Percentiles rank a stretch among this genome's conserved stretches.
Evolutionary conservation across 2,113 vertebrate genomes (phyloP).

Genomic region (Urocynchramus pylzowi): DNA sequence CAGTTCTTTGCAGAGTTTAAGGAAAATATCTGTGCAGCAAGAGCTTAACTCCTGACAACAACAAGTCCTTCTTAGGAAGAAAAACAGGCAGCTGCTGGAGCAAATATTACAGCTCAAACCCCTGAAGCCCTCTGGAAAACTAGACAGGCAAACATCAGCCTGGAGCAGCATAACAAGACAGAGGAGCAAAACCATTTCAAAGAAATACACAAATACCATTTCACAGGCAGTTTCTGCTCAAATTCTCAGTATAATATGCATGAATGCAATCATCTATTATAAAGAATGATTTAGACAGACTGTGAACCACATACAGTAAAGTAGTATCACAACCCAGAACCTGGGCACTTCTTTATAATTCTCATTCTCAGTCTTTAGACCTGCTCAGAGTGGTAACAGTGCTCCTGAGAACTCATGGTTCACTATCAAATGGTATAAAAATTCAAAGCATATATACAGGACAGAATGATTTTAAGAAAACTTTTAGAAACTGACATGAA

Average conservation of each 20-base stretch:
- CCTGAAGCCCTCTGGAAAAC: slow-evolving; percentile 2
- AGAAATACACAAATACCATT: background rate
- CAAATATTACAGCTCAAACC: slow-evolving; percentile 4
- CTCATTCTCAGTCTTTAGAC: background rate
- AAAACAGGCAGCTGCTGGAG: slow-evolving; percentile 27
- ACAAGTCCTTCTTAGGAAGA: slow-evolving; percentile 68
- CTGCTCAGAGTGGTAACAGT: background rate
- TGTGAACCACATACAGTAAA: background rate
- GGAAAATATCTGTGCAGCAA: slow-evolving; percentile 35
- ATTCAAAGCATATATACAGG: background rate
- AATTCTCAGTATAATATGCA: background rate
- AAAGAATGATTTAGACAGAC: background rate
- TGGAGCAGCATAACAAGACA: background rate
- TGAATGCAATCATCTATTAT: background rate
- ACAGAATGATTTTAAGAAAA: background rate
- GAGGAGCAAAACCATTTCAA: background rate
- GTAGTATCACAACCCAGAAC: background rate
- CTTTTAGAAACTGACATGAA: background rate
- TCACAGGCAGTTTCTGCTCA: background rate
- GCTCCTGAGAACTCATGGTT: background rate
- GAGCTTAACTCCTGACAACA: slow-evolving; percentile 40
- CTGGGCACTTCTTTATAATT: background rate
- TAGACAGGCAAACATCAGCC: background rate
- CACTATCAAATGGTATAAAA: background rate
- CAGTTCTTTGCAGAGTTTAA: slow-evolving; percentile 52